Conservation (phyloP, 2,797 vertebrate genomes). For the Enteromius unitaeniatus region DNA sequence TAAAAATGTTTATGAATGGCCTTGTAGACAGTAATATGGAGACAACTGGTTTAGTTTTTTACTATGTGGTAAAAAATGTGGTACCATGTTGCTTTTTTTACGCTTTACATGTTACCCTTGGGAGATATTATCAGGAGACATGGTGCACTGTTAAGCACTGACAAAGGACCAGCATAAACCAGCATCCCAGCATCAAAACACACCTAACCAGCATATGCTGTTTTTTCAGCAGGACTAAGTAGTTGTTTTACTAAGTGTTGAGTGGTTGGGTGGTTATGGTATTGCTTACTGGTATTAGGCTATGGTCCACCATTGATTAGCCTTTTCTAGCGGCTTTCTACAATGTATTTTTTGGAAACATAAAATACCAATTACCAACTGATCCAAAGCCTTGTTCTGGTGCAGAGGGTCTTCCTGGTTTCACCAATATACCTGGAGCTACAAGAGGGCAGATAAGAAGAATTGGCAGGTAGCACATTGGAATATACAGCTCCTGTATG, state of each 20-base stretch:
- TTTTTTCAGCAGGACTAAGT: no score
- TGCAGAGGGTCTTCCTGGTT: constrained; percentile 77
- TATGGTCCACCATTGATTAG: neutral
- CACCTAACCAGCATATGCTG: no score
- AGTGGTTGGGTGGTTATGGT: neutral
- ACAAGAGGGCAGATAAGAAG: constrained; percentile 58
- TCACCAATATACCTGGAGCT: constrained; percentile 87
- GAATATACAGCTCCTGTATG: neutral
- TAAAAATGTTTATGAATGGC: neutral
- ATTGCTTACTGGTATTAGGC: neutral
- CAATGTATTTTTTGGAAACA: constrained; percentile 23
- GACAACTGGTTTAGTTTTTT: neutral
- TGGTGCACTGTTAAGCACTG: no score
- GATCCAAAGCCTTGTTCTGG: constrained; percentile 79
- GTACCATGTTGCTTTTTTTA: no score
- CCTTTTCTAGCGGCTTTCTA: neutral
- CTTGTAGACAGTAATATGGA: neutral
- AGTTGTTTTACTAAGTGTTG: neutral
- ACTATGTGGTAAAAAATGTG: no score
- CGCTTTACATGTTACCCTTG: no score
- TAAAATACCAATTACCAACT: constrained; percentile 77
- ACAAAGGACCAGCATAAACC: no score
- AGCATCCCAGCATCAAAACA: no score
- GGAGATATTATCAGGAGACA: no score
- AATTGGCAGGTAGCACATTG: constrained; percentile 33